phyloP scores from a whole-genome alignment of 2,888 invertebrate genomes.

The Eretmocerus hayati region DNA sequence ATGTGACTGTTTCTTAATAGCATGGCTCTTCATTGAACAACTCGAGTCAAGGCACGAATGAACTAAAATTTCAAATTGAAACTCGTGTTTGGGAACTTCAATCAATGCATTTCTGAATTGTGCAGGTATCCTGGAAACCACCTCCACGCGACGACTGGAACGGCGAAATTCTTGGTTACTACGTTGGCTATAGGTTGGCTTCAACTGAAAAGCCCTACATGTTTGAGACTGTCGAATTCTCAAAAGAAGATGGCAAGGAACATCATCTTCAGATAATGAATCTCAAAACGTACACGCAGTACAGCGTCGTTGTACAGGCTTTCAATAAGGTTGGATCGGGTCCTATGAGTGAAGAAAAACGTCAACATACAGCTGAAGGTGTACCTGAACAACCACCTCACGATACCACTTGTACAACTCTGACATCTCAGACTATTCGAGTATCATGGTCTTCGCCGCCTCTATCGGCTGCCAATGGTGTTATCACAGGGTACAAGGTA shows the following conservation, averaged over 20 bases:
- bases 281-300: constrained; percentile 88
- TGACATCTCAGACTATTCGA: constrained; percentile 89
- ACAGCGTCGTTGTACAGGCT: constrained; percentile 91
- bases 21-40: too few relatives aligned
- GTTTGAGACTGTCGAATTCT: constrained; percentile 86
- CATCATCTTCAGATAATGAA: constrained; percentile 76
- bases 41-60: too few relatives aligned
- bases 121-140: constrained; percentile 78
- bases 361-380: constrained; percentile 91
- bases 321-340: constrained; percentile 92
- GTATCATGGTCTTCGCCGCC: constrained; percentile 94
- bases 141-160: constrained; percentile 87
- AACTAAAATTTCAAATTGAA: too few relatives aligned
- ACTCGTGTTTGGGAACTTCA: too few relatives aligned
- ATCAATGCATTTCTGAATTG: too few relatives aligned
- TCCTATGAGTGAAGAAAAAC: constrained; percentile 80
- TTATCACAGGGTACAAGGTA: constrained; percentile 88
- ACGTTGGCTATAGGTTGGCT: constrained; percentile 81
- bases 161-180: constrained; percentile 84
- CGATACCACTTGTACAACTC: constrained; percentile 84
- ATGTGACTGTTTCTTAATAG: too few relatives aligned
- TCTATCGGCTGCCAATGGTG: constrained; percentile 83
- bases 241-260: constrained; percentile 85
- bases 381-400: constrained; percentile 87
- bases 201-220: constrained; percentile 80